These are phyloP conservation scores for Eupithecia inturbata DNA, from an alignment of 2,888 invertebrate genomes.

Conservation along the genomic window DNA sequence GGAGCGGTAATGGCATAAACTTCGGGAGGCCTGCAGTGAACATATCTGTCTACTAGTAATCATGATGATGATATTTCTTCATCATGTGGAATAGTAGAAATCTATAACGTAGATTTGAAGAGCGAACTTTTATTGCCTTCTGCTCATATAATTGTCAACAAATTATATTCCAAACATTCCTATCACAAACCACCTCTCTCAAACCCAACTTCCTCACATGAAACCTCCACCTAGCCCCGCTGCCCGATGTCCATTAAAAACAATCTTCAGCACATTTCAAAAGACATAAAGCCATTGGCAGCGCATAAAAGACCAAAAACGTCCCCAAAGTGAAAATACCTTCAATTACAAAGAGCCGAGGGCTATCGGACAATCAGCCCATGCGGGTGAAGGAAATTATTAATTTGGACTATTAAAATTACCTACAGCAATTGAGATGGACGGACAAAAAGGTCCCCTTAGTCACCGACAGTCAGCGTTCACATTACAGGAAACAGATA, in stretches of 20 bases:
- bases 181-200: background rate
- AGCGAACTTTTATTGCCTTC: background rate
- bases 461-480: slow-evolving; percentile 18
- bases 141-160: background rate
- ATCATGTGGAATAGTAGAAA: no score
- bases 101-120: background rate
- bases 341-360: slow-evolving; percentile 64
- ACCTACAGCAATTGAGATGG: slow-evolving; percentile 69
- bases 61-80: no score
- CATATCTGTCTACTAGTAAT: no score
- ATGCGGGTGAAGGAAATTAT: slow-evolving; percentile 73
- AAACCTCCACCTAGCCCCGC: background rate
- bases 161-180: background rate
- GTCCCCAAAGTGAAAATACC: slow-evolving; percentile 61
- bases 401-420: slow-evolving; percentile 74
- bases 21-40: no score
- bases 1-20: no score
- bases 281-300: slow-evolving; percentile 30
- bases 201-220: background rate
- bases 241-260: slow-evolving; percentile 22
- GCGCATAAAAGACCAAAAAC: slow-evolving; percentile 49
- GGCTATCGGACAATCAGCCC: slow-evolving; percentile 47
- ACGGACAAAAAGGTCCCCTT: slow-evolving; percentile 66
- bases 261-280: slow-evolving; percentile 35
- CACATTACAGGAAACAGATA: slow-evolving; percentile 29